These are phyloP conservation scores for Sebastes aleutianus DNA, from an alignment of 2,797 vertebrate species.

Conservation along the genomic window DNA sequence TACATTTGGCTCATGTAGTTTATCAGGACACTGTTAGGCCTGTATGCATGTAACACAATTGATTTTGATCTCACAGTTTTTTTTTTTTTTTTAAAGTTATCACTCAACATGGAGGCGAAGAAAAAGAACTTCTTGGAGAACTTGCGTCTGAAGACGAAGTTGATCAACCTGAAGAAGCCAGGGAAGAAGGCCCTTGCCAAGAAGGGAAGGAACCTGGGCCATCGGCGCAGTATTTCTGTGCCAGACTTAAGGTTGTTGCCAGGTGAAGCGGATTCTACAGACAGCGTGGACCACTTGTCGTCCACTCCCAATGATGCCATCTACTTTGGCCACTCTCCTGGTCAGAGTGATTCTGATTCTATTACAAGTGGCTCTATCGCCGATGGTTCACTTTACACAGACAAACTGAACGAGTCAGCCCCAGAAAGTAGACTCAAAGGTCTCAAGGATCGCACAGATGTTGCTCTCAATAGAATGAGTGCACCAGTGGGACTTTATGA, in stretches of 20 bases:
- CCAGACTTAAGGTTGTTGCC: constrained; percentile 70
- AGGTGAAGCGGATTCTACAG: not conserved
- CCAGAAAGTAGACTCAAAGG: not conserved
- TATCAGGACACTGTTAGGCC: not conserved
- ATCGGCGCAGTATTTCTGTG: constrained; percentile 82
- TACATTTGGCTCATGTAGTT: not conserved
- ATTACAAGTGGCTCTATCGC: constrained; percentile 24
- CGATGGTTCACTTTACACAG: constrained; percentile 9
- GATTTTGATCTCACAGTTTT: not conserved
- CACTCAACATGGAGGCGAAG: constrained; percentile 75
- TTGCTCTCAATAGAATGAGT: constrained; percentile 15
- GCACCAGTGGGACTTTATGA: constrained; percentile 4
- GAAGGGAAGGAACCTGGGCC: constrained; percentile 38
- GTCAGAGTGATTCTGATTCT: constrained; percentile 69
- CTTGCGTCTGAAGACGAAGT: constrained; percentile 68
- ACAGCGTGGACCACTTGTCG: not conserved
- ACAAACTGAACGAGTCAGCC: not conserved
- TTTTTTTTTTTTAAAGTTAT: constrained; percentile 15
- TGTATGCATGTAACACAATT: not conserved
- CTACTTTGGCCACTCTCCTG: constrained; percentile 22
- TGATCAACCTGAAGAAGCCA: constrained; percentile 64
- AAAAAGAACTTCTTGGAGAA: constrained; percentile 74
- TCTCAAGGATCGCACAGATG: not conserved
- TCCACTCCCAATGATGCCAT: constrained; percentile 9
- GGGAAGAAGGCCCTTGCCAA: constrained; percentile 65